These are phyloP conservation scores for Zaprionus ornatus DNA, from an alignment of 1,140 invertebrate genomes.

Conservation along the genomic window DNA sequence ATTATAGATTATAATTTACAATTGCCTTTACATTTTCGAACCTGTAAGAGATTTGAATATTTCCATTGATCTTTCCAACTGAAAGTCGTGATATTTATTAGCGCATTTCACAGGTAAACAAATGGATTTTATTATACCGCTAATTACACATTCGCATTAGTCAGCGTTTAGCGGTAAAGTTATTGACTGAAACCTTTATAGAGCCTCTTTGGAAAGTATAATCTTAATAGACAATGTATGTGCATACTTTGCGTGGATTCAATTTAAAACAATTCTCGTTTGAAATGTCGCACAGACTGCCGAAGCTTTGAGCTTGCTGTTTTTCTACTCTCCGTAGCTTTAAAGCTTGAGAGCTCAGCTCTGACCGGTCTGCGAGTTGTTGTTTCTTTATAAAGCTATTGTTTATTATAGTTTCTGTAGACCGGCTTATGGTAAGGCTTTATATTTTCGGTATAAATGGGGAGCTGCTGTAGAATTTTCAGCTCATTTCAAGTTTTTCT, in stretches of 20 bases:
- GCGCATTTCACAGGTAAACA: constrained; percentile 5
- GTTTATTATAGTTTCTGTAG: constrained; percentile 23
- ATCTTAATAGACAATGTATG: neutral
- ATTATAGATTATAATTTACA: neutral
- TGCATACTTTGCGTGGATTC: neutral
- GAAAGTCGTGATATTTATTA: constrained; percentile 54
- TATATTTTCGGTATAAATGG: constrained; percentile 61
- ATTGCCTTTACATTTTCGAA: constrained; percentile 1
- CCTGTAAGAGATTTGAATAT: neutral
- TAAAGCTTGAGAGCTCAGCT: constrained; percentile 43
- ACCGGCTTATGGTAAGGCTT: constrained; percentile 33
- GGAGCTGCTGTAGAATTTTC: constrained; percentile 66
- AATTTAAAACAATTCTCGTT: neutral
- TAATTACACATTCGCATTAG: constrained; percentile 62
- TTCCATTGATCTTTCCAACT: constrained; percentile 20
- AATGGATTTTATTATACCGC: constrained; percentile 28
- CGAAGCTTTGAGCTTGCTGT: constrained; percentile 38
- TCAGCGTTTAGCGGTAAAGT: constrained; percentile 28
- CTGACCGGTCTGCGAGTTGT: constrained; percentile 38
- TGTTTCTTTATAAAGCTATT: constrained; percentile 31
- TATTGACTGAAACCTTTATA: neutral
- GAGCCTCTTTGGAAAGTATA: neutral
- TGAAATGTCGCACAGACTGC: constrained; percentile 2
- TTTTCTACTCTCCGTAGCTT: constrained; percentile 31
- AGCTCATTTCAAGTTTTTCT: constrained; percentile 74